Conservation (phyloP, 1,140 invertebrate genomes). For the Hydropsyche tenuis region DNA sequence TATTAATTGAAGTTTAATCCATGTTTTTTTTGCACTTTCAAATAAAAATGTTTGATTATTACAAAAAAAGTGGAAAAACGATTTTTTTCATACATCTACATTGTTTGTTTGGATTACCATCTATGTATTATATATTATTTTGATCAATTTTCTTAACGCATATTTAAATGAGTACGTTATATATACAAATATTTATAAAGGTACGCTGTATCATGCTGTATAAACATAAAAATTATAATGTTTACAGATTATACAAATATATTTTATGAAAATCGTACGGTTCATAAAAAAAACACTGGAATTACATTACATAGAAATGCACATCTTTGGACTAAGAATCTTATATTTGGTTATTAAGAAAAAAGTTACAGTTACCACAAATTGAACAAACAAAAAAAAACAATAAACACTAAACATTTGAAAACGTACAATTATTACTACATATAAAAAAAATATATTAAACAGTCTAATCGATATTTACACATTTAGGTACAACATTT, state of each 20-base stretch:
- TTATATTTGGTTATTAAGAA: constrained; percentile 10
- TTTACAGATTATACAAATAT: neutral
- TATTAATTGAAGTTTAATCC: no score
- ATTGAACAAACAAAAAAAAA: constrained; percentile 7
- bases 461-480: constrained; percentile 29
- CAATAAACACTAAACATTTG: no score
- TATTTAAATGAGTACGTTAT: neutral
- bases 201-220: constrained; percentile 5
- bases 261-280: constrained; percentile 11
- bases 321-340: constrained; percentile 20
- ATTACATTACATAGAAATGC: constrained; percentile 16
- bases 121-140: constrained; percentile 1
- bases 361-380: neutral
- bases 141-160: neutral
- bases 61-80: neutral
- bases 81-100: neutral
- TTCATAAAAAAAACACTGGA: constrained; percentile 4
- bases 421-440: no score
- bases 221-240: neutral
- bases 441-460: constrained; percentile 11
- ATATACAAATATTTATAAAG: neutral
- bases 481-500: constrained; percentile 27
- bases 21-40: no score
- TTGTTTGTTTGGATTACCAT: neutral
- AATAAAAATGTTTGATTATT: no score